Conservation (phyloP, 2,797 vertebrate species). For the Syndactyla subalaris region DNA sequence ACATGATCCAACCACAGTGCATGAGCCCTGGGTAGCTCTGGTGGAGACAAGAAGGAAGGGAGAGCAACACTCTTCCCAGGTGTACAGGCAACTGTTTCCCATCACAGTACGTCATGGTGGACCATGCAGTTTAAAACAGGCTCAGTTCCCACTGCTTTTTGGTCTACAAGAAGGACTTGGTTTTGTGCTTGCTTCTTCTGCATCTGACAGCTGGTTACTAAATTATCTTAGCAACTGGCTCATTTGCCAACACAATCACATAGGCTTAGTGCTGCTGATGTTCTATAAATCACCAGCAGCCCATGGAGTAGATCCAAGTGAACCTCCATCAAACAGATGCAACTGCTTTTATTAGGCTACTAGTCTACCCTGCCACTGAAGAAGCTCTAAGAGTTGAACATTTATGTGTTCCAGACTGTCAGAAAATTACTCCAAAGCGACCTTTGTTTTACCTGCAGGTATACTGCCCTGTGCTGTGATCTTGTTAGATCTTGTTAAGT, state of each 20-base stretch:
- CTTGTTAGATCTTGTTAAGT: slow-evolving; percentile 65
- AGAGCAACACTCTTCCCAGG: not conserved
- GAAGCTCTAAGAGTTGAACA: not conserved
- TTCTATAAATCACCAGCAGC: not conserved
- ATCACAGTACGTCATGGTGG: accelerated
- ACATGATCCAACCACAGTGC: accelerated
- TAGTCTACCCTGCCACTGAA: not conserved
- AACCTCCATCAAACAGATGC: not conserved
- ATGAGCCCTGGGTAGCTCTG: not conserved
- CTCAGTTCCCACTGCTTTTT: not conserved
- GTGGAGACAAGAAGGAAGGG: accelerated
- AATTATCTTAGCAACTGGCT: not conserved
- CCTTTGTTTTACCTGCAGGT: slow-evolving; percentile 62
- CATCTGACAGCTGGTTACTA: not conserved
- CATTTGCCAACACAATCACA: not conserved
- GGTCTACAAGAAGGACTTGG: not conserved
- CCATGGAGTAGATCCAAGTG: not conserved
- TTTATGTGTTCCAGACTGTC: slow-evolving; percentile 21
- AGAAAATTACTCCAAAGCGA: slow-evolving; percentile 31
- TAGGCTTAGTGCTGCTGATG: not conserved
- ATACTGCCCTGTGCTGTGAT: slow-evolving; percentile 38
- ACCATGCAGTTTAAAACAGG: not conserved
- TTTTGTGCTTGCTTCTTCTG: not conserved
- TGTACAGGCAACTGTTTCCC: not conserved
- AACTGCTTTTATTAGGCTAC: not conserved